Evolutionary conservation across 2,797 vertebrate genomes (phyloP).

Genomic region (Miichthys miiuy): DNA sequence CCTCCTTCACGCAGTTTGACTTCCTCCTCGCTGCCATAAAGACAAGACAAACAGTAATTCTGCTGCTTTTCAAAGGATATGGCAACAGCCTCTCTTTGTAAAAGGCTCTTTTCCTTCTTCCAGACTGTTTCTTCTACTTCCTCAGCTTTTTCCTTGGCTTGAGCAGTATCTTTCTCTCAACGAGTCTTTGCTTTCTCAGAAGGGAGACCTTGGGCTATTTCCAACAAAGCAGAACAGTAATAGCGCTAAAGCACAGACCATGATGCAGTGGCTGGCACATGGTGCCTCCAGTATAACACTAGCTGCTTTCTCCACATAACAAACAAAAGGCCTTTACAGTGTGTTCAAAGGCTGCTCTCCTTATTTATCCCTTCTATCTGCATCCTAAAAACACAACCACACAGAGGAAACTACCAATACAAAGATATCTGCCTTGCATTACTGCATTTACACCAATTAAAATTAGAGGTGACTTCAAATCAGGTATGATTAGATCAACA

Average conservation of each 20-base stretch:
- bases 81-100: conserved; percentile 25
- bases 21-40: conserved; percentile 93
- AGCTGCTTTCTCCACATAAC: conserved; percentile 56
- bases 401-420: not conserved
- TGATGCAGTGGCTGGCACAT: conserved; percentile 69
- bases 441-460: conserved; percentile 5
- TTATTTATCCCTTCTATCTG: conserved; percentile 13
- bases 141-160: conserved; percentile 17
- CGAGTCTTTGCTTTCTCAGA: conserved; percentile 38
- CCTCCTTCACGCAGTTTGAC: conserved; percentile 99
- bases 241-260: conserved; percentile 39
- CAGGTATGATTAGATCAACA: conserved; percentile 14
- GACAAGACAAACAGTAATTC: conserved; percentile 42
- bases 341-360: conserved; percentile 24
- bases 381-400: conserved; percentile 32
- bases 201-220: conserved; percentile 51
- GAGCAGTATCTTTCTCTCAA: conserved; percentile 30
- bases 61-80: conserved; percentile 20
- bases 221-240: conserved; percentile 55
- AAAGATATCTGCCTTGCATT: not conserved
- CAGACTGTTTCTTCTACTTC: conserved; percentile 42
- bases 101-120: conserved; percentile 45
- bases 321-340: conserved; percentile 65
- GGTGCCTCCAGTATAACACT: conserved; percentile 61
- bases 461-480: conserved; percentile 4